phyloP scores from a whole-genome alignment of 2,113 vertebrate genomes.

The Ariopsis seemanni region DNA sequence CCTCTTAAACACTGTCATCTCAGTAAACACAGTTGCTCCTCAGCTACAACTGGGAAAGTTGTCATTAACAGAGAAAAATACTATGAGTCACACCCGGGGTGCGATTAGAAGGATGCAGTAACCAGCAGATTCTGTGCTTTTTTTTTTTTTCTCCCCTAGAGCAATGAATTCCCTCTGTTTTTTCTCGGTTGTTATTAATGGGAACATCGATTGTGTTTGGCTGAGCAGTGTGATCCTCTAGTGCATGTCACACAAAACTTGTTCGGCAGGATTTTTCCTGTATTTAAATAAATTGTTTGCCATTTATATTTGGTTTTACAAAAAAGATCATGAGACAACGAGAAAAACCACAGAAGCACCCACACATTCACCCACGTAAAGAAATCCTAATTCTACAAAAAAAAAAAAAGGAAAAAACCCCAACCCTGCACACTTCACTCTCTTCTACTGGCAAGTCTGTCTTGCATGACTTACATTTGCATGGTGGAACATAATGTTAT shows the following conservation, averaged over 20 bases:
- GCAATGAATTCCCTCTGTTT: background rate
- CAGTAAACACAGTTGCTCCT: constrained; percentile 25
- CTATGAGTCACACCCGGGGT: constrained; percentile 22
- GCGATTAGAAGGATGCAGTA: background rate
- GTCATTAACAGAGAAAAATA: constrained; percentile 8
- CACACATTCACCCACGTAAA: background rate
- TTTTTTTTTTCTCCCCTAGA: background rate
- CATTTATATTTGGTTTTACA: background rate
- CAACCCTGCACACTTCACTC: background rate
- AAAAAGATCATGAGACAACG: background rate
- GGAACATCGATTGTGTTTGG: background rate
- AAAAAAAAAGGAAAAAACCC: background rate
- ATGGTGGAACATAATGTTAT: background rate
- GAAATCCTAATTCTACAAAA: background rate
- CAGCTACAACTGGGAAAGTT: constrained; percentile 2
- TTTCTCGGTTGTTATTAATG: constrained; percentile 5
- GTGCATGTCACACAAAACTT: background rate
- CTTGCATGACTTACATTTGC: background rate
- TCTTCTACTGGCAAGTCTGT: too few species aligned
- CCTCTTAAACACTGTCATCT: constrained; percentile 32
- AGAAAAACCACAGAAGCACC: background rate
- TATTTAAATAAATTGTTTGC: background rate
- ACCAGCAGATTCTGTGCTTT: constrained; percentile 1
- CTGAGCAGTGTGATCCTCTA: background rate
- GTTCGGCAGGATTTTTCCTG: background rate